These are phyloP conservation scores for Digitonthophagus gazella DNA, from an alignment of 2,888 invertebrate genomes.

Conservation along the genomic window DNA sequence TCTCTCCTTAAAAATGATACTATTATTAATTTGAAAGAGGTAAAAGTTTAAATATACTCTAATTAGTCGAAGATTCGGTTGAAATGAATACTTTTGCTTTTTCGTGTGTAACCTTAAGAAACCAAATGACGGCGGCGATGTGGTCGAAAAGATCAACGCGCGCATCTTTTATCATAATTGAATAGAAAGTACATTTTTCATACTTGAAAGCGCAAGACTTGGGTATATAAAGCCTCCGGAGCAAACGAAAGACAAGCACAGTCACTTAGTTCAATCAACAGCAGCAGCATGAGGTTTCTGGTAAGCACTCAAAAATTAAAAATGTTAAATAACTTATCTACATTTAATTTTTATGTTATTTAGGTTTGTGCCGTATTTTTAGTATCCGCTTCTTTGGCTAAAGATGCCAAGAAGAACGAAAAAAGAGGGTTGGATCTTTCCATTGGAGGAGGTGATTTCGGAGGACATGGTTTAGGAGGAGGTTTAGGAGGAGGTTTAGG, in stretches of 20 bases:
- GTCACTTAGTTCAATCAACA: constrained; percentile 30
- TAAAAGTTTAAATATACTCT: too few relatives aligned
- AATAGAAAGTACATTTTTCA: constrained; percentile 27
- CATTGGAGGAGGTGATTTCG: constrained; percentile 21
- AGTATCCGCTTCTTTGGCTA: constrained; percentile 17
- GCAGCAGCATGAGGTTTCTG: constrained; percentile 30
- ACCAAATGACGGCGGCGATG: not conserved
- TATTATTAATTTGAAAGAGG: too few relatives aligned
- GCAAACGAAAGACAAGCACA: constrained; percentile 20
- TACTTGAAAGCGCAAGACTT: constrained; percentile 26
- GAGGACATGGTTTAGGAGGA: constrained; percentile 22
- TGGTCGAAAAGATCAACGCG: not conserved
- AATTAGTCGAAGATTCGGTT: too few relatives aligned
- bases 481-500: constrained; percentile 21
- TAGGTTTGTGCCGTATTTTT: constrained; percentile 26
- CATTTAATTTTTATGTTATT: not conserved
- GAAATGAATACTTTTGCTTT: constrained; percentile 20
- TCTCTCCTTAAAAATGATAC: too few relatives aligned
- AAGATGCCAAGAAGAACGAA: constrained; percentile 25
- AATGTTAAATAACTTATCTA: not conserved
- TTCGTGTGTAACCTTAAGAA: constrained; percentile 12
- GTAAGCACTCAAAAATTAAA: constrained; percentile 17
- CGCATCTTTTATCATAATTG: constrained; percentile 25
- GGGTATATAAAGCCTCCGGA: constrained; percentile 24
- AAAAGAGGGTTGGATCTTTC: constrained; percentile 26